A percentile compares a stretch with the other conserved stretches of the same genome.
phyloP scores from a whole-genome alignment of 1,140 invertebrate genomes.

The Lordiphosa clarofinis region DNA sequence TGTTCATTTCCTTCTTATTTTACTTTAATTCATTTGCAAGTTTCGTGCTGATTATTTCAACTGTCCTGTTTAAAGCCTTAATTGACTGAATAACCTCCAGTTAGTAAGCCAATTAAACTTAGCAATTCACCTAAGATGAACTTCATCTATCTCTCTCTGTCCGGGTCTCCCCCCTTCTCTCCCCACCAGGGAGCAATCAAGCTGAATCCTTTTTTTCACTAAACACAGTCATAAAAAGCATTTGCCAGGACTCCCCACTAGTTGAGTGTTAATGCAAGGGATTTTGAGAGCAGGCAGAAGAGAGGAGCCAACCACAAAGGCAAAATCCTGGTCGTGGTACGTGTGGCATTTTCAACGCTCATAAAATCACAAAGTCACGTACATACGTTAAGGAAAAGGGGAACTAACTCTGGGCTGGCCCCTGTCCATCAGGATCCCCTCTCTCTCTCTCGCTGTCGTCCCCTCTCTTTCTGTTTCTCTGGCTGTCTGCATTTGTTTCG shows the following conservation, averaged over 20 bases:
- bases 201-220: conserved; percentile 69
- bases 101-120: conserved; percentile 16
- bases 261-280: conserved; percentile 68
- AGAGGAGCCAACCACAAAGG: conserved; percentile 20
- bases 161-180: conserved; percentile 22
- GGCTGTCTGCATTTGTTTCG: conserved; percentile 26
- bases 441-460: not conserved
- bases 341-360: conserved; percentile 65
- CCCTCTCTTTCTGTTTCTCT: conserved; percentile 4
- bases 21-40: not conserved
- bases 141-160: not conserved
- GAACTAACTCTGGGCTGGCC: conserved; percentile 32
- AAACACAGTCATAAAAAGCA: conserved; percentile 72
- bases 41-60: conserved; percentile 21
- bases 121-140: conserved; percentile 31
- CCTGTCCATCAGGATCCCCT: conserved; percentile 53
- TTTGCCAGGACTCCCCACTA: conserved; percentile 51
- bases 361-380: conserved; percentile 78
- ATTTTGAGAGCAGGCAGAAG: conserved; percentile 13
- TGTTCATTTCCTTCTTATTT: too few species aligned
- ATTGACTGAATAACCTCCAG: conserved; percentile 27
- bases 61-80: conserved; percentile 23
- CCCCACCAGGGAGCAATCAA: conserved; percentile 56
- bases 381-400: conserved; percentile 20
- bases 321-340: conserved; percentile 55